Evolutionary conservation across 1,140 invertebrate genomes (phyloP).

Genomic region (Phocides pigmalion): DNA sequence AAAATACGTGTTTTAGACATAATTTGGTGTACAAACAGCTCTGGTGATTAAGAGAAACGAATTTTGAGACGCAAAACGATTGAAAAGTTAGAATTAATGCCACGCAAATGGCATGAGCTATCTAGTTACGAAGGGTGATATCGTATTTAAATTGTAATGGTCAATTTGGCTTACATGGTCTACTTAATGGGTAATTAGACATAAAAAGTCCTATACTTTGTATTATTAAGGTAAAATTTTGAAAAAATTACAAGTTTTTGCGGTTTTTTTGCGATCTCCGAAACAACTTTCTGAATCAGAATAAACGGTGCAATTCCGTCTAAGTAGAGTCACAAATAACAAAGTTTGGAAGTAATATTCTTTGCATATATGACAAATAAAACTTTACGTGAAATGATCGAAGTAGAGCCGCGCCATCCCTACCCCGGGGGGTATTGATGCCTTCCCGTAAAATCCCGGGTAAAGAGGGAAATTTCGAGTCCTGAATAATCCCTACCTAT

Average conservation of each 20-base stretch:
- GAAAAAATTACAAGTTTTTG: constrained; percentile 25
- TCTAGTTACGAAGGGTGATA: constrained; percentile 29
- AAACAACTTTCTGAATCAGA: constrained; percentile 1
- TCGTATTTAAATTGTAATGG: constrained; percentile 23
- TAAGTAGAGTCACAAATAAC: background rate
- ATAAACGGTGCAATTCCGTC: background rate
- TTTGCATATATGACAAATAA: no score
- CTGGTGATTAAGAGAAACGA: constrained; percentile 5
- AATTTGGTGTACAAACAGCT: constrained; percentile 3
- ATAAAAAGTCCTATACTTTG: background rate
- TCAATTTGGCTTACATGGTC: constrained; percentile 14
- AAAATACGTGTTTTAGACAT: constrained; percentile 15
- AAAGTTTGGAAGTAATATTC: background rate
- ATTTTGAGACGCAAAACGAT: constrained; percentile 29
- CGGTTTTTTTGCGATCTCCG: background rate
- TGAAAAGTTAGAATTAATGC: constrained; percentile 22
- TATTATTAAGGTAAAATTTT: constrained; percentile 5
- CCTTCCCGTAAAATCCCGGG: no score
- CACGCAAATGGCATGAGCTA: constrained; percentile 21
- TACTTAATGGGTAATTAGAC: constrained; percentile 23
- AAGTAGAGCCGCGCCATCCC: no score
- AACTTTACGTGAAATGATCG: no score
- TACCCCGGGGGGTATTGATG: no score
- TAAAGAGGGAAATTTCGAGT: no score
- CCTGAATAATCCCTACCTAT: no score